phyloP scores from a whole-genome alignment of 2,113 vertebrate species.

The Pitta sordida region DNA sequence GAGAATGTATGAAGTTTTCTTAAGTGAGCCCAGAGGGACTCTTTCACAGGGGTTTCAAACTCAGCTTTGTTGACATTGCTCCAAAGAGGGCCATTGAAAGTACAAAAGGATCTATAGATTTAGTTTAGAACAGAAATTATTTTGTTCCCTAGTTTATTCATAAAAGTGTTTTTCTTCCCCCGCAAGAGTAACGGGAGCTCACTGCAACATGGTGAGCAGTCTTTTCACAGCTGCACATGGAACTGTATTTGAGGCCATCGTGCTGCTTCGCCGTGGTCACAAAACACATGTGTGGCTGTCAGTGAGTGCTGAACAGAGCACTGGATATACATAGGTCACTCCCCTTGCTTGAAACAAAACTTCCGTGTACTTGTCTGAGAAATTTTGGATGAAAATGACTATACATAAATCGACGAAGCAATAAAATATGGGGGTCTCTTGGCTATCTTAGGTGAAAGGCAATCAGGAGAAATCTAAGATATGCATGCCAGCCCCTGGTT shows the following conservation, averaged over 20 bases:
- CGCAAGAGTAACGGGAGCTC: background rate
- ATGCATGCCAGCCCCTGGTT: background rate
- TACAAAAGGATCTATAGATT: background rate
- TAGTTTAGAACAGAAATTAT: background rate
- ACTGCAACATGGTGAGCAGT: accelerated
- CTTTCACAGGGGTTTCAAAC: background rate
- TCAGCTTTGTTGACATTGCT: background rate
- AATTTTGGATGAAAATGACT: background rate
- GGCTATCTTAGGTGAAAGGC: background rate
- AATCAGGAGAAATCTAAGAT: background rate
- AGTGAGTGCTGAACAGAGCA: background rate
- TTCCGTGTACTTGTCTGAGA: background rate
- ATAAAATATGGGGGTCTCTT: background rate
- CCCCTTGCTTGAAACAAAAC: background rate
- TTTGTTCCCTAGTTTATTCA: background rate
- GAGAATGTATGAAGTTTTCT: background rate
- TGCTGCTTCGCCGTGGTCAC: too few species aligned
- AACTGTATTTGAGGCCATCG: accelerated
- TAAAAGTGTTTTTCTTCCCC: background rate
- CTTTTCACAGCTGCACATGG: accelerated
- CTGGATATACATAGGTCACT: background rate
- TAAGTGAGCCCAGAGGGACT: background rate
- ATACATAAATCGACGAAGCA: background rate
- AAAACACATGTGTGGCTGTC: accelerated
- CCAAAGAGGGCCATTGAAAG: background rate